phyloP scores from a whole-genome alignment of 2,888 invertebrate genomes.

The Labia minor region DNA sequence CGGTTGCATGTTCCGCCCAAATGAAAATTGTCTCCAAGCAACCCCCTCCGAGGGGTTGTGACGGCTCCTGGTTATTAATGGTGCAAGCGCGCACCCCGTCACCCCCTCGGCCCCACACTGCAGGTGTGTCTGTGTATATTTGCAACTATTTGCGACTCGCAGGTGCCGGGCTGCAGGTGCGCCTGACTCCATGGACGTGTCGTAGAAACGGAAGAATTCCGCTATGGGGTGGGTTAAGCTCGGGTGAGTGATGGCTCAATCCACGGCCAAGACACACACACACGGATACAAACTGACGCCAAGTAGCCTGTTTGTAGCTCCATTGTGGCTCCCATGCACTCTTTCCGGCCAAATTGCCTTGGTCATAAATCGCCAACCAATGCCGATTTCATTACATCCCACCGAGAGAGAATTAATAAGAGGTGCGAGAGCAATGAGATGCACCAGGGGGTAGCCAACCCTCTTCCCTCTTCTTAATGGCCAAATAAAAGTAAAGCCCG shows the following conservation, averaged over 20 bases:
- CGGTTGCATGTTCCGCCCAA: constrained; percentile 7
- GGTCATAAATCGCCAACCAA: no score
- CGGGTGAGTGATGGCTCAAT: constrained; percentile 6
- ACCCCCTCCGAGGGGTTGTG: constrained; percentile 4
- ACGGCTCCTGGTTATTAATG: constrained; percentile 1
- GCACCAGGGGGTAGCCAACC: no score
- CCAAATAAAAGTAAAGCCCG: no score
- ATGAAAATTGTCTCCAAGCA: constrained; percentile 13
- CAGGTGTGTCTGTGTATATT: constrained; percentile 7
- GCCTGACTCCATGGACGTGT: not conserved
- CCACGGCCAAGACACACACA: not conserved
- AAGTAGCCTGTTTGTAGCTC: no score
- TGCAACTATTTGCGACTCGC: constrained; percentile 13
- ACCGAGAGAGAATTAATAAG: no score
- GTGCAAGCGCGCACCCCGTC: not conserved
- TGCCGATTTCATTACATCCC: no score
- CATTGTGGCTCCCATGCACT: no score
- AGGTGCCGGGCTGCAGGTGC: constrained; percentile 3
- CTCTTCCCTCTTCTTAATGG: no score
- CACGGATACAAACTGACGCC: no score
- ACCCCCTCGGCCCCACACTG: not conserved
- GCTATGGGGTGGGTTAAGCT: not conserved
- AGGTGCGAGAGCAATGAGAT: no score
- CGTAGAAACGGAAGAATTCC: not conserved
- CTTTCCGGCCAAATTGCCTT: no score